Evolutionary conservation across 2,797 vertebrate genomes (phyloP), one percentile per base, ranked within the genome.

Genomic region (Coregonus suidteri): DNA sequence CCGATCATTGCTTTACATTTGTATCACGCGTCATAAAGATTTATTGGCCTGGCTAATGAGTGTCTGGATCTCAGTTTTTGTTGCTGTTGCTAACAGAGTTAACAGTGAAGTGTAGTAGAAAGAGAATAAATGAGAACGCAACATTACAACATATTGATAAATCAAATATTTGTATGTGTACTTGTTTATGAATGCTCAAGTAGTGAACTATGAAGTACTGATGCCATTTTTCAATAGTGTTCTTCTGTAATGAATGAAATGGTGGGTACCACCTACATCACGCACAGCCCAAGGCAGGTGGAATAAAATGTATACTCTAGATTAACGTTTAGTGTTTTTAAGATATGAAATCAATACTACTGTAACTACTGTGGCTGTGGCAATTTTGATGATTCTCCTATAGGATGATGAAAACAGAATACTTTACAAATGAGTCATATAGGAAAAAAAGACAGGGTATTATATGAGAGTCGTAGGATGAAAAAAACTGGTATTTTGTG

Each of bases 11-110:
- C 67, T 62, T 79, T 76, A 77, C 73, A 77, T 79, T 77, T 69
- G 85, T 82, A 87, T 87, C 74, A 79, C 67, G 35, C 25, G 41
- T 80, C 37, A 54, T 78, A 18, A 80, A 74, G 80, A 85, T 79
- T 84, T 25, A 85, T 85, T 81, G 79, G 71, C 56, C 72, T 41
- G 81, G 80, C 76, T 85, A 85, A 86, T 91, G 81, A 83, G 80
- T 67, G 51, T n/a, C 65, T 37, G 69, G 81, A 85, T 85, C 78
- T 82, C 0, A 3, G 30, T n/a, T n/a, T n/a, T n/a, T n/a, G n/a
- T n/a, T 72, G 71, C 76, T 80, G 34, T 53, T 70, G 70, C 79
- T 80, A 70, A n/a, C n/a, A n/a, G n/a, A n/a, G n/a, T 78, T 51
- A 0, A 1, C 15, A 41, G 77, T 76, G 37, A 13, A 51, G 68